A percentile compares a stretch with the other conserved stretches of the same genome.
These are phyloP conservation scores for Lepidocolaptes lacrymiger DNA, from an alignment of 2,797 vertebrate genomes.

Conservation along the genomic window DNA sequence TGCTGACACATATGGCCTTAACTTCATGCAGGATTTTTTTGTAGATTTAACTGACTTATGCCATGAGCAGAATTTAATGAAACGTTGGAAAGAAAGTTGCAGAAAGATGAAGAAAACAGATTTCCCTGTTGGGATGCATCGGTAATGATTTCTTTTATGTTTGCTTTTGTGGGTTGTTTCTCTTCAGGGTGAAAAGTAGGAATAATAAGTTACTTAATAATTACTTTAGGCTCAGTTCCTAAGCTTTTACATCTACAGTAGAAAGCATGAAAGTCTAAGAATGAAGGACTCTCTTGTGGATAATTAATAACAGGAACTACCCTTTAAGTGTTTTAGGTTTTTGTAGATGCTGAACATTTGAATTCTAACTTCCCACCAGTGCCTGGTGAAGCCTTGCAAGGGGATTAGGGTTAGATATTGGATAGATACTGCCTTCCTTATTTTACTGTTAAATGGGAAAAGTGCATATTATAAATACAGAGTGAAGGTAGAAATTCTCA, in stretches of 20 bases:
- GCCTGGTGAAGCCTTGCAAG: background rate
- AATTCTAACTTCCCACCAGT: background rate
- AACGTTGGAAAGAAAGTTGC: background rate
- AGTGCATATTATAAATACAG: rapidly evolving
- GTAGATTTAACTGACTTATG: background rate
- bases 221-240: background rate
- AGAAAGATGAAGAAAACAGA: background rate
- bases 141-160: background rate
- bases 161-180: background rate
- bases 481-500: background rate
- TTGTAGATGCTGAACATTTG: background rate
- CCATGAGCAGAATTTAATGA: background rate
- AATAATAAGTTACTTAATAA: constrained; percentile 2
- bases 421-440: background rate
- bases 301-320: background rate
- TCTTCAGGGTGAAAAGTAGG: background rate
- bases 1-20: background rate
- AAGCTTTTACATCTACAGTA: background rate
- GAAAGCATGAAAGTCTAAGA: background rate
- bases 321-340: background rate
- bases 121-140: background rate
- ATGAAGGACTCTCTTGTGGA: background rate
- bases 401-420: background rate
- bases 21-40: background rate
- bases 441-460: background rate